Conservation (phyloP, 2,113 vertebrate species). For the Isurus oxyrinchus region DNA sequence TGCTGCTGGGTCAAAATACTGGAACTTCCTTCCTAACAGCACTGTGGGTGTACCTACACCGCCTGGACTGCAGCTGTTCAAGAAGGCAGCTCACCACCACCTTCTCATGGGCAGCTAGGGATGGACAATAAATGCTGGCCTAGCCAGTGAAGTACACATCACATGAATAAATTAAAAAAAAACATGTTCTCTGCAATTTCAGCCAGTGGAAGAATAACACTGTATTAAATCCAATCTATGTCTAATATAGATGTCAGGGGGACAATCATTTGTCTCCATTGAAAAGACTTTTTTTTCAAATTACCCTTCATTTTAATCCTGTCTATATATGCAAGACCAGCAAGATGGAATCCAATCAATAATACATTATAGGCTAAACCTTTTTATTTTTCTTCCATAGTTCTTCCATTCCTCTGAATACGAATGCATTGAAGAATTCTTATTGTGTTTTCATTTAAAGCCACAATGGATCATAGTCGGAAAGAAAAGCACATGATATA, state of each 20-base stretch:
- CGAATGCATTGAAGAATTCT: not conserved
- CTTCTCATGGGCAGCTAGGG: too few relatives aligned
- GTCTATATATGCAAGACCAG: not conserved
- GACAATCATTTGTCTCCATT: not conserved
- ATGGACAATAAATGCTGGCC: too few relatives aligned
- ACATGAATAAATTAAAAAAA: too few relatives aligned
- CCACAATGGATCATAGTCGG: not conserved
- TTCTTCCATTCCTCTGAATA: not conserved
- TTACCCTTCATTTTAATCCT: not conserved
- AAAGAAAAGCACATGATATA: not conserved
- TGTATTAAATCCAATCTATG: not conserved
- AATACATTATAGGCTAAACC: not conserved
- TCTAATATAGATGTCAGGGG: not conserved
- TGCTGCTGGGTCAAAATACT: too few relatives aligned
- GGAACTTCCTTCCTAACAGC: too few relatives aligned
- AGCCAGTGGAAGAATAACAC: not conserved
- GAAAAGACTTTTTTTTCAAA: not conserved
- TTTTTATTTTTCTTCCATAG: not conserved
- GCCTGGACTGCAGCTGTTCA: too few relatives aligned
- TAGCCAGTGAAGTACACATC: too few relatives aligned
- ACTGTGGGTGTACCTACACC: too few relatives aligned
- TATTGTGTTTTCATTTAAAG: not conserved
- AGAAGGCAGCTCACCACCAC: too few relatives aligned
- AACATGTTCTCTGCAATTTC: not conserved
- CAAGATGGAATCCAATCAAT: not conserved